Conservation (phyloP, 1,140 invertebrate species). For the Oryctes rhinoceros region DNA sequence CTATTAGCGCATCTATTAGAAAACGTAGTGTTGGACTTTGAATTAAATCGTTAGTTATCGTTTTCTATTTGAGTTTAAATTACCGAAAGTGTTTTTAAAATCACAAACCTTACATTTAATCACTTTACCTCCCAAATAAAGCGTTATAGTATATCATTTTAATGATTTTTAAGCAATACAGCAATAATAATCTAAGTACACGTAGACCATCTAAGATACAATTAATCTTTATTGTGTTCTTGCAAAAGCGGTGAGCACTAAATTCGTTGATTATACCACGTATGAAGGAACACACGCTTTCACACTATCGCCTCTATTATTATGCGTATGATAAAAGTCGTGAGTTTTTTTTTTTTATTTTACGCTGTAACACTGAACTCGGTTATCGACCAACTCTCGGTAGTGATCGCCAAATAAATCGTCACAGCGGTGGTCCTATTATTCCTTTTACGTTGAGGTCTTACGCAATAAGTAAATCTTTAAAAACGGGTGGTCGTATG, state of each 20-base stretch:
- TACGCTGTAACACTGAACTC: background rate
- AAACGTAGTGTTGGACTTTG: too few species aligned
- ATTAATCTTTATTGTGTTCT: background rate
- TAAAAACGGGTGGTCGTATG: background rate
- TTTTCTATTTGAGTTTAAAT: too few species aligned
- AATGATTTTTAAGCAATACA: too few species aligned
- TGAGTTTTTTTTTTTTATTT: background rate
- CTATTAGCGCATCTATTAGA: too few species aligned
- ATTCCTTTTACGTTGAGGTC: background rate
- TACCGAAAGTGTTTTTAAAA: too few species aligned
- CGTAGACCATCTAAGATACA: background rate
- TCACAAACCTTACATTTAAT: too few species aligned
- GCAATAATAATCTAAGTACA: too few species aligned
- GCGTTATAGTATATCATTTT: too few species aligned
- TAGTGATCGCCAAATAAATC: slow-evolving; percentile 26
- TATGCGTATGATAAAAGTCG: background rate
- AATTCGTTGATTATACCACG: slow-evolving; percentile 5
- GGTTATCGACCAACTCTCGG: background rate
- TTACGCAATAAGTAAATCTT: background rate
- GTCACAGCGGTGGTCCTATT: slow-evolving; percentile 27
- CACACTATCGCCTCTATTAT: background rate
- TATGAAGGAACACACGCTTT: background rate
- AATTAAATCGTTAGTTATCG: too few species aligned
- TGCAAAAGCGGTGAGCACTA: background rate
- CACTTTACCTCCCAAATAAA: too few species aligned